Evolutionary conservation across 2,888 invertebrate species (phyloP).

Genomic region (Drosophila picticornis): DNA sequence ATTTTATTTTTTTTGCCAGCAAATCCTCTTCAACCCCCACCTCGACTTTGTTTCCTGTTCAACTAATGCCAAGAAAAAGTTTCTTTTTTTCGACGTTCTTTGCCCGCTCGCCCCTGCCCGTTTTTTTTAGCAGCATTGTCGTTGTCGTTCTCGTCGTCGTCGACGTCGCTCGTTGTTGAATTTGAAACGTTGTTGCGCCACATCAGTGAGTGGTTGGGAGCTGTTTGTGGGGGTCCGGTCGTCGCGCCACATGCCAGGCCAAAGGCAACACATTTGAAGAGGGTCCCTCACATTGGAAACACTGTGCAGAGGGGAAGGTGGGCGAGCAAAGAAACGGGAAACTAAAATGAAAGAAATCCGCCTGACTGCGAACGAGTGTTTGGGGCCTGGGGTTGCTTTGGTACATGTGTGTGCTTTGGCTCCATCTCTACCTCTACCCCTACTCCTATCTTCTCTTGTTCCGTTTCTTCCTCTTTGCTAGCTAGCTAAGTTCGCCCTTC

Average conservation of each 20-base stretch:
- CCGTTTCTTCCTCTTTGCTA: conserved; percentile 12
- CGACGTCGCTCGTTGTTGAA: conserved; percentile 60
- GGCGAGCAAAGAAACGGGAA: conserved; percentile 73
- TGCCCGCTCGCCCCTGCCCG: conserved; percentile 20
- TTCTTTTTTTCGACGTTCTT: conserved; percentile 53
- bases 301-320: conserved; percentile 31
- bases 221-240: conserved; percentile 51
- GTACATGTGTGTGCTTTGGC: conserved; percentile 29
- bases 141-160: conserved; percentile 45
- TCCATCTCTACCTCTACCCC: conserved; percentile 3
- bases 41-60: conserved; percentile 73
- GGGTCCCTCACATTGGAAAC: conserved; percentile 64
- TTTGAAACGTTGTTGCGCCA: conserved; percentile 65
- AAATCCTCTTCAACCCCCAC: conserved; percentile 28
- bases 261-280: conserved; percentile 77
- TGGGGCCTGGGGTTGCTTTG: conserved; percentile 20
- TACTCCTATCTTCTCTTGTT: not conserved
- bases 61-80: conserved; percentile 82
- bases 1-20: conserved; percentile 48
- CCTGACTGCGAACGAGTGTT: conserved; percentile 29
- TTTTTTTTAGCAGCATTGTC: conserved; percentile 52
- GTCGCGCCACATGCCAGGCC: conserved; percentile 74
- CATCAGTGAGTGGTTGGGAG: conserved; percentile 38
- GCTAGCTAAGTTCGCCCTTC: conserved; percentile 33
- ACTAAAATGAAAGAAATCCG: conserved; percentile 81